Base-by-base conservation (phyloP, 1,140 invertebrate genomes). In the Micrasema minimum region DNA sequence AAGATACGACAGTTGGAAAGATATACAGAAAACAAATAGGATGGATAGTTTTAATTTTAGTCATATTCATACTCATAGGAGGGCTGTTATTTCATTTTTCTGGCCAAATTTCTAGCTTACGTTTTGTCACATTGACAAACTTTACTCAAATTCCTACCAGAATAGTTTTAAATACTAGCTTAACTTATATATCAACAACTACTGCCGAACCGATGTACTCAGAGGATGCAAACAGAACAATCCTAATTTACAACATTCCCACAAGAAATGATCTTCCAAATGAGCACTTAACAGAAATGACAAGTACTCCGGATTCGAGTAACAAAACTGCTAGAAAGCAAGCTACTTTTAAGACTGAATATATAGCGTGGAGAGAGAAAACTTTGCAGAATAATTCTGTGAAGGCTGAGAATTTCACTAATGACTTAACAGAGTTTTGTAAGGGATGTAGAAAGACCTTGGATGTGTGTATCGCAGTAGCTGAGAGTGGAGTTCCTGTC, bases 391-490 rank as follows among this genome's bases (percentile, higher is more conserved):
- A 46, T 31, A 64, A 62, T 10, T 48, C 46, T 2, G 38, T 35
- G 16, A 68, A 55, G 20, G 26, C 53, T 10, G 69, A 62, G 41
- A 41, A 71, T n/a, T 55, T 55, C 14, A 62, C 66, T 14, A 69
- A 75, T 38, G 38, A 72, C 61, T 37, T 75, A 18, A 67, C 18
- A 9, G 69, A 74, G 65, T 83, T 81, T 75, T 85, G 83, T 50
- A 76, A 66, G 75, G 79, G 79, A 80, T 84, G 83, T 80, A 80
- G 83, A 82, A 83, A 69, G 73, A 71, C 79, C 61, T 85, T 77
- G 9, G 85, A 91, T 80, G 87, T 91, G 22, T 92, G 91, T 80
- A 87, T 92, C 72, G 85, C 89, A 20, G 83, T 88, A 72, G 83
- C 86, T 69, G 84, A 83, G 50, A 89, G 88, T 74, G 83, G 85